Percentiles rank a stretch among this genome's conserved stretches.
phyloP scores from a whole-genome alignment of 2,113 vertebrate species.

The Elephas maximus region DNA sequence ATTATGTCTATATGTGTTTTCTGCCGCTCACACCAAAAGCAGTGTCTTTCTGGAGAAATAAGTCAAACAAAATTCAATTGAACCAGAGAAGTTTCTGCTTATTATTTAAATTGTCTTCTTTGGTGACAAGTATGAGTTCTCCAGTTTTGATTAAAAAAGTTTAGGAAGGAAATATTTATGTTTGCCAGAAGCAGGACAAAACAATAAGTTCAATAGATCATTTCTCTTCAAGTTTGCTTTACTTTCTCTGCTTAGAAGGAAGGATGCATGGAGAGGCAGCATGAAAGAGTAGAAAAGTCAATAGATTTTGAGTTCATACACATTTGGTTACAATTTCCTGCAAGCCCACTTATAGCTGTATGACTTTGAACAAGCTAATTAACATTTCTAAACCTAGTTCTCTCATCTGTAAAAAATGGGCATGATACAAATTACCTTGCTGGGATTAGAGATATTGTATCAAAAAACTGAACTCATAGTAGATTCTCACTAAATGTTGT shows the following conservation, averaged over 20 bases:
- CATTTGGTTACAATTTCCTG: background rate
- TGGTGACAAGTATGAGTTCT: background rate
- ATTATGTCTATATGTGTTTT: background rate
- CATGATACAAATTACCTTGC: background rate
- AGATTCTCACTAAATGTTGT: background rate
- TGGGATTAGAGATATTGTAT: background rate
- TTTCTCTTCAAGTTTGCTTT: conserved; percentile 15
- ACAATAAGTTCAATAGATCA: background rate
- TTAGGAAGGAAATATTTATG: background rate
- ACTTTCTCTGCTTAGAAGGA: conserved; percentile 24
- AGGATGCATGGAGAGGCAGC: background rate
- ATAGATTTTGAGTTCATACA: background rate
- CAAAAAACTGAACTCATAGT: background rate
- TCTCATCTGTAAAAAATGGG: conserved; percentile 33
- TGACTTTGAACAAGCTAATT: background rate
- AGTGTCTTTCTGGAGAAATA: background rate
- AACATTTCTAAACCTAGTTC: background rate
- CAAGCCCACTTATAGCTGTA: background rate
- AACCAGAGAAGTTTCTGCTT: background rate
- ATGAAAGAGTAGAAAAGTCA: background rate
- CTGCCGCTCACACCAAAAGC: background rate
- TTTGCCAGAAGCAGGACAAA: background rate
- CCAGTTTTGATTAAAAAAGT: background rate
- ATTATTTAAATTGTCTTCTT: background rate
- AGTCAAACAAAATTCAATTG: background rate